Percentiles rank a stretch among this genome's conserved stretches.
Conservation (phyloP, 2,797 vertebrate species). For the Pipistrellus pipistrellus region DNA sequence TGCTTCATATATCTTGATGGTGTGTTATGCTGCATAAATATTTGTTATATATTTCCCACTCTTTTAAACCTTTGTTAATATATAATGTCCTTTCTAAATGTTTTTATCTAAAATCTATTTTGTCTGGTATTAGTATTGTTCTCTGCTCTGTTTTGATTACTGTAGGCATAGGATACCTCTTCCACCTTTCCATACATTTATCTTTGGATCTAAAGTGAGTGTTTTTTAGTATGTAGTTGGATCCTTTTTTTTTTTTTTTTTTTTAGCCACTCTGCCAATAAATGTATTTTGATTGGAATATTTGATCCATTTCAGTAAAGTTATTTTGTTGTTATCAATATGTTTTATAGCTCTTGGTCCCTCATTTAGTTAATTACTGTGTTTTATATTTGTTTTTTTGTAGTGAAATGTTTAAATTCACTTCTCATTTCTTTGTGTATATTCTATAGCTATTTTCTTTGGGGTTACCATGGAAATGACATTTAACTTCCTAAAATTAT, state of each 20-base stretch:
- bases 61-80: not conserved
- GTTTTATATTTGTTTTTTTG: not conserved
- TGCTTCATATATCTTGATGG: not conserved
- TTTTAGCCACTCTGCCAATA: not conserved
- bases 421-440: constrained; percentile 10
- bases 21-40: not conserved
- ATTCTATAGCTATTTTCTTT: constrained; percentile 29
- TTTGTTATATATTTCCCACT: not conserved
- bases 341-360: not conserved
- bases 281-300: not conserved
- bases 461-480: constrained; percentile 4
- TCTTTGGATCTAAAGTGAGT: constrained; percentile 22
- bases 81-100: not conserved
- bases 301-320: not conserved
- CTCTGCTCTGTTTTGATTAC: not conserved
- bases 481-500: constrained; percentile 33
- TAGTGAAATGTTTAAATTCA: constrained; percentile 24
- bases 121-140: not conserved
- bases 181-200: not conserved
- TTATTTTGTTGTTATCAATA: not conserved
- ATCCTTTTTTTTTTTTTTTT: not conserved
- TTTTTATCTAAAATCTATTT: not conserved
- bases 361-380: not conserved
- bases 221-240: not conserved
- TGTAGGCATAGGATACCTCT: not conserved